Evolutionary conservation across 2,113 vertebrate species (phyloP), one percentile per base, ranked within the genome.

Genomic region (Callionymus lyra): DNA sequence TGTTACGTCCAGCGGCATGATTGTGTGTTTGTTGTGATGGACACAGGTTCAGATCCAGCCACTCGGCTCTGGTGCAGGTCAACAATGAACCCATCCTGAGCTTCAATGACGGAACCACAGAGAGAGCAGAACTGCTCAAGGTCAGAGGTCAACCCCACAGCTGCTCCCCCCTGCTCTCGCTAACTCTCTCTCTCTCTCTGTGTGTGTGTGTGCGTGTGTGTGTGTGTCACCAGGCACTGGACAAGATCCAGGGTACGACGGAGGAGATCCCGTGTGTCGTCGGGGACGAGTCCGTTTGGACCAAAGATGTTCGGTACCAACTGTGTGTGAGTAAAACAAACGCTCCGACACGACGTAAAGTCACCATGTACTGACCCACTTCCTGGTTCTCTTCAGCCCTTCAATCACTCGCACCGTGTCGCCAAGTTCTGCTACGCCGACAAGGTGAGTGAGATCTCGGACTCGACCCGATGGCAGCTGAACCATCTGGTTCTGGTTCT

Each of bases 381-480:
- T 18, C 16, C 0, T 59, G 41, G 47, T 66, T 74, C 3, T 49
- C 10, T 39, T 47, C n/a, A 98, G 95, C 95, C 95, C 0, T 98
- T 91, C 44, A 89, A 94, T 40, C 93, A 94, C 21, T 82, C 86
- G 0, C 93, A 94, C 65, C 91, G 86, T 52, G 88, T 98, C 56
- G 90, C 94, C 50, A 97, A 92, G 80, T 99, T 89, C 82, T 99
- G 95, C 64, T 99, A 96, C 0, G 95, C 94, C 0, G 88, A 93
- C 78, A 88, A 93, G 91, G 95, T 97, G 65, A 86, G 45, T 44
- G 11, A 11, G 19, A 6, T 27, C 9, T 2, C 19, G 10, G 9
- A 14, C 15, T 16, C 9, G 8, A 27, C 4, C 21, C 8, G 21
- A 8, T 4, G 11, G 10, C 3, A 6, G 2, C 15, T 6, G 9